phyloP scores from a whole-genome alignment of 2,888 invertebrate genomes.

The Ophion ellenae region DNA sequence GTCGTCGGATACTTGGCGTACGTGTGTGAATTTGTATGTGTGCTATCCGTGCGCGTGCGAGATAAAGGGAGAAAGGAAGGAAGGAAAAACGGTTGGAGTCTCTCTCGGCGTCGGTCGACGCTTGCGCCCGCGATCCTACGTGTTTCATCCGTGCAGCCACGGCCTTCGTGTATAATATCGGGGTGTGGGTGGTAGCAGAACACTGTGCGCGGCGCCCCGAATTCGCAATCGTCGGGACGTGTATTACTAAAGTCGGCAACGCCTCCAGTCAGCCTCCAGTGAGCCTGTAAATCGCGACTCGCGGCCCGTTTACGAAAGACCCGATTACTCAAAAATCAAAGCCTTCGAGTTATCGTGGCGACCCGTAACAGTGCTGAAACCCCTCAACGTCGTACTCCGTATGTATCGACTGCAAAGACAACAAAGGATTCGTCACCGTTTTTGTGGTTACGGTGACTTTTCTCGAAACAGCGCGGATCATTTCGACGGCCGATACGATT shows the following conservation, averaged over 20 bases:
- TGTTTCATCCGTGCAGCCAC: constrained; percentile 56
- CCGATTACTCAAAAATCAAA: constrained; percentile 61
- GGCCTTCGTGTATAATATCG: constrained; percentile 58
- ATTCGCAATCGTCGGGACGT: constrained; percentile 67
- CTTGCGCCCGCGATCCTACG: constrained; percentile 57
- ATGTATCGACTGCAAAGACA: neutral
- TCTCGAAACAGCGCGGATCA: no score
- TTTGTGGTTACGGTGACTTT: neutral
- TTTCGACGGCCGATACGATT: no score
- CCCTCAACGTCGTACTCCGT: no score
- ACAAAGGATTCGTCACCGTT: neutral
- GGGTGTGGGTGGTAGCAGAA: constrained; percentile 71
- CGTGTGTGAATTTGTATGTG: neutral
- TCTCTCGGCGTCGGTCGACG: constrained; percentile 52
- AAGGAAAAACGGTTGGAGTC: constrained; percentile 8
- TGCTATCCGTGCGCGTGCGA: constrained; percentile 6
- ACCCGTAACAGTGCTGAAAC: constrained; percentile 36
- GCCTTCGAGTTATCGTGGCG: constrained; percentile 46
- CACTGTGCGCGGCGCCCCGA: constrained; percentile 66
- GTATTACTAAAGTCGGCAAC: constrained; percentile 75
- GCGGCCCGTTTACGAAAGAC: constrained; percentile 42
- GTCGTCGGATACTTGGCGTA: constrained; percentile 58
- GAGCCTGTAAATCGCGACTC: constrained; percentile 70
- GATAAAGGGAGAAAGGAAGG: constrained; percentile 15
- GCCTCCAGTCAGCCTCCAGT: constrained; percentile 78